These are phyloP conservation scores for Hymenochirus boettgeri DNA, from an alignment of 2,113 vertebrate species.

Conservation along the genomic window DNA sequence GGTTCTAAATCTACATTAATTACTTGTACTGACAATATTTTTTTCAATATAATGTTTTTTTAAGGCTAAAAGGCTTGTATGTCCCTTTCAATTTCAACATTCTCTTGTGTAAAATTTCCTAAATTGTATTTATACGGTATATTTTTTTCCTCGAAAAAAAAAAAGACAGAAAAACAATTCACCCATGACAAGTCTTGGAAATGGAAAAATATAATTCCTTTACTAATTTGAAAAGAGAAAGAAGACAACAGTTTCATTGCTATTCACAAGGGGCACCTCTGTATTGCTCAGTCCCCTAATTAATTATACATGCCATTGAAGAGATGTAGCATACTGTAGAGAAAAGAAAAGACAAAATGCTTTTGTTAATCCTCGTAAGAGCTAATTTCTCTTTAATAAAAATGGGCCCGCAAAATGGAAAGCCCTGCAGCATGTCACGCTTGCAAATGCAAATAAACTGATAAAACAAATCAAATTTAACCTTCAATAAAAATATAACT, in stretches of 20 bases:
- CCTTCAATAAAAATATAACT: no score
- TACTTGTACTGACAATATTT: no score
- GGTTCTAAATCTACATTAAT: no score
- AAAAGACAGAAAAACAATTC: background rate
- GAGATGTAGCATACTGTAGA: conserved; percentile 31
- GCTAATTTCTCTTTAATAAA: conserved; percentile 50
- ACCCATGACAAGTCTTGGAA: conserved; percentile 7
- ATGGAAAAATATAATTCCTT: conserved; percentile 11
- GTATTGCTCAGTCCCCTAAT: conserved; percentile 47
- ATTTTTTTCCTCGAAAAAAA: no score
- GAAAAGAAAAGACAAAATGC: conserved; percentile 42
- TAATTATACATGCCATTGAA: conserved; percentile 50
- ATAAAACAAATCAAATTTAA: conserved; percentile 38
- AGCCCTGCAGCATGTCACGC: conserved; percentile 34
- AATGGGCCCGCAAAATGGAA: conserved; percentile 40
- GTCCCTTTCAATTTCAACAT: no score
- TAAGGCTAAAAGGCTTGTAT: no score
- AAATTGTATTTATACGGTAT: no score
- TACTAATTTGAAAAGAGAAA: conserved; percentile 36
- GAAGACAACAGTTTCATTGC: conserved; percentile 45
- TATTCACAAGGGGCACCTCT: conserved; percentile 40
- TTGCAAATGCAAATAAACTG: conserved; percentile 42
- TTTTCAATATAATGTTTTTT: no score
- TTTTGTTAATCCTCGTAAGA: conserved; percentile 45
- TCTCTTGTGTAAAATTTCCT: no score